Evolutionary conservation across 2,113 vertebrate genomes (phyloP).

Genomic region (Brachyhypopomus gauderio): DNA sequence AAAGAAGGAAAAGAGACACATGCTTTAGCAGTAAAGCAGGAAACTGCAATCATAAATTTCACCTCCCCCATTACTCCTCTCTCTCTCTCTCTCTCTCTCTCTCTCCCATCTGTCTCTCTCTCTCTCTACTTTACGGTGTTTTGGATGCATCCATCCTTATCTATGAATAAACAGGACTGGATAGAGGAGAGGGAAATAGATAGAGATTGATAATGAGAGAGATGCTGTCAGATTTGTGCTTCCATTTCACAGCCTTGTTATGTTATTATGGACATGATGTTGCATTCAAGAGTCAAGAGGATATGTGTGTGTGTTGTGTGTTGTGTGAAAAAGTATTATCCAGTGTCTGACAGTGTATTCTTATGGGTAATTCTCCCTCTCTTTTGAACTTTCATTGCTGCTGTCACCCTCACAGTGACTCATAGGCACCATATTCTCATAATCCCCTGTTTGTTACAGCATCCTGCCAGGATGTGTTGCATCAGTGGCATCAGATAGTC

Average conservation of each 20-base stretch:
- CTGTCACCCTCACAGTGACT: background rate
- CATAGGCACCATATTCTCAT: slow-evolving; percentile 11
- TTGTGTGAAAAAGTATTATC: background rate
- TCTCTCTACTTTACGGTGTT: background rate
- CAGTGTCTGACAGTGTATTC: slow-evolving; percentile 8
- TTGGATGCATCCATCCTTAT: slow-evolving; percentile 16
- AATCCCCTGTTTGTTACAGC: background rate
- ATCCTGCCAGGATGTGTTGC: background rate
- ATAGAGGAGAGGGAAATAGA: background rate
- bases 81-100: slow-evolving; percentile 14
- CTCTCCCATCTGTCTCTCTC: background rate
- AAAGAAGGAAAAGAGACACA: slow-evolving; percentile 28
- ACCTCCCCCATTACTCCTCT: slow-evolving; percentile 5
- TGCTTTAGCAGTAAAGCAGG: slow-evolving; percentile 45
- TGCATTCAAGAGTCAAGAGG: slow-evolving; percentile 54
- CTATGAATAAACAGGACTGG: slow-evolving; percentile 21
- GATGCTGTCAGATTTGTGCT: slow-evolving; percentile 50
- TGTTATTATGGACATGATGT: slow-evolving; percentile 57
- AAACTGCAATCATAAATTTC: slow-evolving; percentile 55
- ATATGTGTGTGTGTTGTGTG: slow-evolving; percentile 27
- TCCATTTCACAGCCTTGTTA: slow-evolving; percentile 46
- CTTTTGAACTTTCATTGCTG: slow-evolving; percentile 31
- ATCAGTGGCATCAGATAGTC: background rate
- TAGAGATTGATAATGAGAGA: background rate
- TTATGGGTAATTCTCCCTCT: slow-evolving; percentile 16